Conservation (phyloP, 2,797 vertebrate genomes). For the Borostomias antarcticus region DNA sequence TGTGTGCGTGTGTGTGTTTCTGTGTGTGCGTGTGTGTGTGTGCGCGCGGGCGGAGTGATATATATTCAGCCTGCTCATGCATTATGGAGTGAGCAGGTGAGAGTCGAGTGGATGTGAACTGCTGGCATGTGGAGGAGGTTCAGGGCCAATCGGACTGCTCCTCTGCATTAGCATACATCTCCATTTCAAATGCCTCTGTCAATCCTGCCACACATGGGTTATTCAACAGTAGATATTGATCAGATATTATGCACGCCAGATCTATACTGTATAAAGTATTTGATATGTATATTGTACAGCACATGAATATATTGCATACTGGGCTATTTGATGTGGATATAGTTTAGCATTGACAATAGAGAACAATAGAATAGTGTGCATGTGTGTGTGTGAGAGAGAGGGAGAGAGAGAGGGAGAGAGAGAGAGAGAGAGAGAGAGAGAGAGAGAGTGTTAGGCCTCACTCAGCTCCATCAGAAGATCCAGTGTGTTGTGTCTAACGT, state of each 20-base stretch:
- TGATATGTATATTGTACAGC: constrained; percentile 45
- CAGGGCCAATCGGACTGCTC: constrained; percentile 72
- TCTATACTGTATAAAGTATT: constrained; percentile 59
- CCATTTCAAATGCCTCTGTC: constrained; percentile 71
- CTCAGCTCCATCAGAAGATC: too few relatives aligned
- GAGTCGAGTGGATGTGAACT: constrained; percentile 67
- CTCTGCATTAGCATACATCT: constrained; percentile 73
- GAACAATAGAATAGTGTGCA: not conserved
- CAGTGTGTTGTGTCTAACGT: too few relatives aligned
- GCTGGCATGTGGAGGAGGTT: constrained; percentile 68
- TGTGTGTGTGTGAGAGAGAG: not conserved
- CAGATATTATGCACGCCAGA: constrained; percentile 62
- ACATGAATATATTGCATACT: constrained; percentile 35
- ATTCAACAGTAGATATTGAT: constrained; percentile 74
- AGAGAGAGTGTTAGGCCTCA: too few relatives aligned
- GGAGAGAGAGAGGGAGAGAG: not conserved
- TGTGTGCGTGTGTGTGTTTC: constrained; percentile 24
- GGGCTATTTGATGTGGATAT: not conserved
- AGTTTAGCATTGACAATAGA: not conserved
- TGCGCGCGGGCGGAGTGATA: constrained; percentile 27
- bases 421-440: too few relatives aligned
- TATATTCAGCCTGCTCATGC: constrained; percentile 73
- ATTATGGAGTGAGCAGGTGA: constrained; percentile 76
- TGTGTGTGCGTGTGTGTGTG: constrained; percentile 19
- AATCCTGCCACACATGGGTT: constrained; percentile 65